Evolutionary conservation across 2,113 vertebrate genomes (phyloP), one percentile per base, ranked within the genome.

Genomic region (Cricetomys ansorgei): DNA sequence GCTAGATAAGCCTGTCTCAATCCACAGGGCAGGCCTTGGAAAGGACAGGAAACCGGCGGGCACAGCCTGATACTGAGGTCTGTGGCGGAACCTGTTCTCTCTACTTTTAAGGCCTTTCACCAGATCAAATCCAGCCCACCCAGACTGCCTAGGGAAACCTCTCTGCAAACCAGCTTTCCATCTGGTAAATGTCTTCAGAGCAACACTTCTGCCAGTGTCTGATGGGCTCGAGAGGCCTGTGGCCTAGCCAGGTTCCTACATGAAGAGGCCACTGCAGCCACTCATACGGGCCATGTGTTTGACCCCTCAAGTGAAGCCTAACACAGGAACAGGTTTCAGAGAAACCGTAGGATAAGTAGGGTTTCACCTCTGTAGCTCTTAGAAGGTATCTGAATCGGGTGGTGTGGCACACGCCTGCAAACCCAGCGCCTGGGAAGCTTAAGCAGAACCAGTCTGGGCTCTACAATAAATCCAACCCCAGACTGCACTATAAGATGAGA

Each of bases 11-110:
- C 15, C 31, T 17, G 11, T 12, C 43, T 17, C 45, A 7, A 43
- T n/a, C 37, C 37, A 13, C 0, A 6, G 25, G 6, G 12, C n/a
- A 27, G 45, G 8, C 16, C 15, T 2, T 40, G 10, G 1, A 65
- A 81, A 84, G 27, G 23, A 4, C 25, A 43, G 31, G 7, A 43
- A 31, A 50, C 37, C 57, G 16, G 5, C 5, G 3, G 15, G 43
- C 5, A 10, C 4, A 15, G 17, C 48, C 12, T 0, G 40, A 29
- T 1, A 23, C 89, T 11, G 5, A 8, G 55, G 48, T 37, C 55
- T 31, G 1, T 43, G 34, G 11, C 8, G 8, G 21, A 19, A 12
- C 45, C 25, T 31, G 59, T 70, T 6, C 70, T 31, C 72, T 13
- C 67, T 34, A 64, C 43, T 48, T 37, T 34, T 27, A 64, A 69